Evolutionary conservation across 2,113 vertebrate genomes (phyloP).

Genomic region (Siniperca chuatsi): DNA sequence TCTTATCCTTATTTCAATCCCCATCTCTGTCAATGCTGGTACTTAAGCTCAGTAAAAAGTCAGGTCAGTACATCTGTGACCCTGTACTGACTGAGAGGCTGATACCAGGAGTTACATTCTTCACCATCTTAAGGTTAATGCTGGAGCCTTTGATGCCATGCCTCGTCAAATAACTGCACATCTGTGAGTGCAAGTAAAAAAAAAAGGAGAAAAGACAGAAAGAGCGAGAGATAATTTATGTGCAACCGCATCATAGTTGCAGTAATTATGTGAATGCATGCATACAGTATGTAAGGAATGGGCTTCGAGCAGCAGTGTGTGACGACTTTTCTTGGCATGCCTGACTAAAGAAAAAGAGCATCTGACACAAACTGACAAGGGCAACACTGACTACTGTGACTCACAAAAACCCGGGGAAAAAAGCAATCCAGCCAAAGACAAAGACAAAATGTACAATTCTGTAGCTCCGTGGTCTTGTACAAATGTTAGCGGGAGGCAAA

Average conservation of each 20-base stretch:
- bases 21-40: constrained; percentile 10
- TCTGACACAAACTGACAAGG: neutral
- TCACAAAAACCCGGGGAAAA: neutral
- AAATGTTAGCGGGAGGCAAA: constrained; percentile 53
- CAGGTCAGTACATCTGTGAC: constrained; percentile 13
- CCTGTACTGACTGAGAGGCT: constrained; percentile 2
- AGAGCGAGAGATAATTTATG: neutral
- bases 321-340: neutral
- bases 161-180: constrained; percentile 20
- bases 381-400: neutral
- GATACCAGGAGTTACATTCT: constrained; percentile 29
- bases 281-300: neutral
- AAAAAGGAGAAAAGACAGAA: neutral
- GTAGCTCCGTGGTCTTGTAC: constrained; percentile 29
- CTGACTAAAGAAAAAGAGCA: neutral
- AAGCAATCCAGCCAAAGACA: constrained; percentile 14
- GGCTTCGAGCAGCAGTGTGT: neutral
- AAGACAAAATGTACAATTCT: constrained; percentile 24
- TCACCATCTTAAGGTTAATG: neutral
- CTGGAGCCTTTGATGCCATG: constrained; percentile 7
- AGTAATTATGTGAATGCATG: neutral
- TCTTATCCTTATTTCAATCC: constrained; percentile 1
- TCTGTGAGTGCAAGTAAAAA: neutral
- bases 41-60: constrained; percentile 19
- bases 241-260: neutral